Conservation (phyloP, 2,797 vertebrate species). For the Cyprinodon diabolis region DNA sequence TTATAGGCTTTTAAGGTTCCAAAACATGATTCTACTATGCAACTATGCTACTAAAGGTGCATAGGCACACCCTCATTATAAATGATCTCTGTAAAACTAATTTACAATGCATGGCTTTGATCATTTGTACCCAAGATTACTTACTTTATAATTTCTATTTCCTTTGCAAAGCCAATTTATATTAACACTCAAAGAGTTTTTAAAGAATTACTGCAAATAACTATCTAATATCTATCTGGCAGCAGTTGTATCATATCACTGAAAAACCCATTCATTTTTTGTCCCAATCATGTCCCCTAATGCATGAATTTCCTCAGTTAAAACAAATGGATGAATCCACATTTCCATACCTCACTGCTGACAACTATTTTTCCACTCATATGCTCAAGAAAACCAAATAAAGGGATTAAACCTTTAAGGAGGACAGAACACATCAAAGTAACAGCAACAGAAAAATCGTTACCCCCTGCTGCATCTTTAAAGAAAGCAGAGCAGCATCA, state of each 20-base stretch:
- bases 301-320: background rate
- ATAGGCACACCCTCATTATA: too few species aligned
- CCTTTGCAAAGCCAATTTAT: constrained; percentile 1
- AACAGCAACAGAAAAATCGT: constrained; percentile 33
- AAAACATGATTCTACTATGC: too few species aligned
- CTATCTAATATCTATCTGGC: background rate
- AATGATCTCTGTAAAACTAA: too few species aligned
- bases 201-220: background rate
- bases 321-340: constrained; percentile 20
- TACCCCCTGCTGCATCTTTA: constrained; percentile 33
- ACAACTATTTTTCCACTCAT: constrained; percentile 20
- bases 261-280: background rate
- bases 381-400: constrained; percentile 23
- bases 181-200: background rate
- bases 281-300: background rate
- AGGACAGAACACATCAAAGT: constrained; percentile 32
- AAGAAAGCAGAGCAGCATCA: constrained; percentile 55
- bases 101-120: too few species aligned
- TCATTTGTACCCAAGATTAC: too few species aligned
- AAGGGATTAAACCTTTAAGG: constrained; percentile 30
- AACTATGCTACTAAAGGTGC: too few species aligned
- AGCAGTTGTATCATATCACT: background rate
- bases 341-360: constrained; percentile 21
- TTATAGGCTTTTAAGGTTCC: too few species aligned
- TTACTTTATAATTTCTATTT: too few species aligned